phyloP scores from a whole-genome alignment of 1,140 invertebrate genomes.

The Rhyacophila brunnea region DNA sequence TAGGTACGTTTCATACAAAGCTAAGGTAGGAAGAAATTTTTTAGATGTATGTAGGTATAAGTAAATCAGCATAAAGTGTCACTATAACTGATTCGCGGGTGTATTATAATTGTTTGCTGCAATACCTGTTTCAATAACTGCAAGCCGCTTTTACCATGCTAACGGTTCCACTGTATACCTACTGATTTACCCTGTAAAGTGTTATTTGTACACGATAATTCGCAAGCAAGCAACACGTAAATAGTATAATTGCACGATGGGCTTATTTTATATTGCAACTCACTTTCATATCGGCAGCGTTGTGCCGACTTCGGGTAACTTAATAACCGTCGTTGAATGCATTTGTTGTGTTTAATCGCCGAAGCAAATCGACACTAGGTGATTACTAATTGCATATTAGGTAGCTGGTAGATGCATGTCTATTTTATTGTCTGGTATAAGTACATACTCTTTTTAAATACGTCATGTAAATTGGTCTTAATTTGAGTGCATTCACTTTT shows the following conservation, averaged over 20 bases:
- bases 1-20: too few relatives aligned
- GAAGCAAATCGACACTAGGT: too few relatives aligned
- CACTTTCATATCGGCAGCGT: neutral
- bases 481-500: neutral
- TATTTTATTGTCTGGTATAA: neutral
- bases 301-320: neutral
- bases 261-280: neutral
- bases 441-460: neutral
- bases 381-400: neutral
- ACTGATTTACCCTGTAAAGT: too few relatives aligned
- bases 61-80: too few relatives aligned
- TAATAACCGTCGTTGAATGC: neutral
- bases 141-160: too few relatives aligned
- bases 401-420: neutral
- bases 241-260: slow-evolving; percentile 30
- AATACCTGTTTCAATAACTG: too few relatives aligned
- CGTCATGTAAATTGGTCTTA: neutral
- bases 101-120: too few relatives aligned
- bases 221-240: slow-evolving; percentile 22
- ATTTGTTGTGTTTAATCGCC: too few relatives aligned
- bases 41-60: too few relatives aligned
- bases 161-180: too few relatives aligned
- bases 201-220: slow-evolving; percentile 19
- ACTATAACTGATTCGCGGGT: too few relatives aligned
- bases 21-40: too few relatives aligned